Percentiles rank a stretch among this genome's conserved stretches.
phyloP scores from a whole-genome alignment of 2,113 vertebrate species.

The Poeciliopsis occidentalis region DNA sequence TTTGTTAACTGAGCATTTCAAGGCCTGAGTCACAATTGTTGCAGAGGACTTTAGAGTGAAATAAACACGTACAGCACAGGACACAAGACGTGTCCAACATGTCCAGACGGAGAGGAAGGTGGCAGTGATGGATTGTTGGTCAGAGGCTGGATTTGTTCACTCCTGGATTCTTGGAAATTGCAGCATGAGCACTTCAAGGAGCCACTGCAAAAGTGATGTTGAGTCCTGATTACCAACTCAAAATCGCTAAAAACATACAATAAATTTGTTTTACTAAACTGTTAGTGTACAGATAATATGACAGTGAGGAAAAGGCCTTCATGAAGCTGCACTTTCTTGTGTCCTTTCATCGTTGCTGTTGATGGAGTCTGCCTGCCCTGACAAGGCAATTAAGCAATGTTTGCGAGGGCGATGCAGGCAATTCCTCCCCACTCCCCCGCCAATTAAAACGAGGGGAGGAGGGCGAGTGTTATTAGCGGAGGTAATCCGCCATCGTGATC shows the following conservation, averaged over 20 bases:
- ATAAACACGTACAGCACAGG: not conserved
- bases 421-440: not conserved
- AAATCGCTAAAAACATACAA: not conserved
- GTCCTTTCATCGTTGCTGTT: slow-evolving; percentile 2
- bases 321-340: not conserved
- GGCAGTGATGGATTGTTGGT: not conserved
- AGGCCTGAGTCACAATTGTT: not conserved
- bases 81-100: not conserved
- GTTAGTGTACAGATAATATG: not conserved
- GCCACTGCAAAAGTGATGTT: not conserved
- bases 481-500: slow-evolving; percentile 51
- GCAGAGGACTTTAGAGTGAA: not conserved
- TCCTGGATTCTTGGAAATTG: not conserved
- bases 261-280: not conserved
- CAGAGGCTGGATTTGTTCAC: not conserved
- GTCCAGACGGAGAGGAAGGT: not conserved
- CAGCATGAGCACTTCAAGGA: not conserved
- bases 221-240: too few relatives aligned
- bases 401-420: slow-evolving; percentile 26
- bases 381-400: slow-evolving; percentile 29
- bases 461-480: slow-evolving; percentile 43
- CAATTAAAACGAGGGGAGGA: slow-evolving; percentile 35
- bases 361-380: slow-evolving; percentile 18
- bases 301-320: not conserved
- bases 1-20: not conserved